These are phyloP conservation scores for Stomatorhinus ivindoensis DNA, from an alignment of 2,113 vertebrate species.

Conservation along the genomic window DNA sequence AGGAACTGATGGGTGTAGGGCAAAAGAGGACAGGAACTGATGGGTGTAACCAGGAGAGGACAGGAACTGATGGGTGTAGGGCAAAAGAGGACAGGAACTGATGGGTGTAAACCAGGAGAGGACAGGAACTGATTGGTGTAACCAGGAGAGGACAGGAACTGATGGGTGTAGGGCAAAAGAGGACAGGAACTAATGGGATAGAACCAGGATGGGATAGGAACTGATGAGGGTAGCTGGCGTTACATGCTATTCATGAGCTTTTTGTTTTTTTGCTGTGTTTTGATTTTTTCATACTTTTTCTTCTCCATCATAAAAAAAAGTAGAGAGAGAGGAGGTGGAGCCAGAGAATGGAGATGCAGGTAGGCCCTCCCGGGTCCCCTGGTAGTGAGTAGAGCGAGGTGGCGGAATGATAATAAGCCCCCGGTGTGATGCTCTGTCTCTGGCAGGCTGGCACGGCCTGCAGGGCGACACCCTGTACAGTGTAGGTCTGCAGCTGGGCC, in stretches of 20 bases:
- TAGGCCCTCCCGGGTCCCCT: conserved; percentile 36
- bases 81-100: background rate
- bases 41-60: background rate
- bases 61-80: background rate
- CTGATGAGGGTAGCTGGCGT: background rate
- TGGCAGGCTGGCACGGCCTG: background rate
- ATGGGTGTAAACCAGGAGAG: background rate
- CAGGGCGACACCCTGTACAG: background rate
- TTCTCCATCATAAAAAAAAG: conserved; percentile 11
- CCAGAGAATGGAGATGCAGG: conserved; percentile 63
- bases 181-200: background rate
- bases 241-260: background rate
- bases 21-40: background rate
- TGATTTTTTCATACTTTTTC: background rate
- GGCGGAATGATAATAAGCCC: background rate
- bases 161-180: background rate
- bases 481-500: background rate
- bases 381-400: background rate
- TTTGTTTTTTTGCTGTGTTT: background rate
- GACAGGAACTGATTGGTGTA: background rate
- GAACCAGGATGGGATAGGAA: background rate
- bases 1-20: background rate
- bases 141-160: background rate
- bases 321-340: conserved; percentile 57
- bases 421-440: background rate